Evolutionary conservation across 2,888 invertebrate genomes (phyloP), one percentile per base, ranked within the genome.

Genomic region (Eupelmus urozonus): DNA sequence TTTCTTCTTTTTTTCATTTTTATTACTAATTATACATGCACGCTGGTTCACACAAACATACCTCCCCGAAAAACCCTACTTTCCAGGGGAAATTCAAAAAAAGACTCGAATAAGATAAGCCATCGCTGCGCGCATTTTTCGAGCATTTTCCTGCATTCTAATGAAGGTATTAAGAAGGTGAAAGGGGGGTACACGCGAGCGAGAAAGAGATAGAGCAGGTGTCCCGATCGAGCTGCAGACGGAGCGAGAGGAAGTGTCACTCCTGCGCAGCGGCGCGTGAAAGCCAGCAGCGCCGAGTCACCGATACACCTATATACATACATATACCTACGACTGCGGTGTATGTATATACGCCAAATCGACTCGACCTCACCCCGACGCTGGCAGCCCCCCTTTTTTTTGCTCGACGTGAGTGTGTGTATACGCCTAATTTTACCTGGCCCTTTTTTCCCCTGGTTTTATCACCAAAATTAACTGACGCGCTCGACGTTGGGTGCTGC

Each of bases 241-340:
- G 34, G 34, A 34, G 5, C n/a, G 25, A 62, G 66, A 76, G 79
- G 79, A 76, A 76, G 57, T 79, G 76, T 79, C 75, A 76, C 75
- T 79, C 75, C 53, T 5, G 51, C 2, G 13, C 74, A 66, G 59
- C 70, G 57, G 49, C 40, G 69, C 69, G 73, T 73, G 57, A 78
- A 63, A 73, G 67, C 65, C 29, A 51, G n/a, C 57, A 29, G 55
- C 20, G 29, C 1, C 49, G 59, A 65, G 13, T 65, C 45, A 65
- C 65, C 57, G 63, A 63, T 40, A 59, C 16, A 20, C 23, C 0
- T n/a, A n/a, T n/a, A n/a, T n/a, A n/a, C n/a, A n/a, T n/a, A n/a
- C n/a, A n/a, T n/a, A n/a, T n/a, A n/a, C n/a, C n/a, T n/a, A n/a
- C n/a, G n/a, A n/a, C n/a, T n/a, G n/a, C n/a, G n/a, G 49, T 49